Conservation (phyloP, 2,113 vertebrate genomes). For the Chaetodon auriga region DNA sequence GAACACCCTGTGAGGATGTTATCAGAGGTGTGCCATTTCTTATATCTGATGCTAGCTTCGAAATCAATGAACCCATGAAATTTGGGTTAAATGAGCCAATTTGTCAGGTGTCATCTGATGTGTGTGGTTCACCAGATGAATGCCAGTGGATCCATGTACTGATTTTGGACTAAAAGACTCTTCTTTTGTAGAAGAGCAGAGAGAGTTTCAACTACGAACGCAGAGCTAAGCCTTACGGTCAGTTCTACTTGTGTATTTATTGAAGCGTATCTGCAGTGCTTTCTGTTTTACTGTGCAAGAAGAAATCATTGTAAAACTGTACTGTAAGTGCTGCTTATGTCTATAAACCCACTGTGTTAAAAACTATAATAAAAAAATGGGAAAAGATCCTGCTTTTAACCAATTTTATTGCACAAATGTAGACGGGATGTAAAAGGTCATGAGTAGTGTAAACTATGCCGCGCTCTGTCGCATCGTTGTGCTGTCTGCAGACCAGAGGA, state of each 20-base stretch:
- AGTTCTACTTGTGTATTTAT: conserved; percentile 69
- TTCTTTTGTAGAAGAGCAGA: conserved; percentile 25
- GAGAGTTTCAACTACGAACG: conserved; percentile 15
- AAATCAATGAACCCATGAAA: conserved; percentile 19
- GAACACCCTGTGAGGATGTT: not conserved
- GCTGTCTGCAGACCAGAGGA: not conserved
- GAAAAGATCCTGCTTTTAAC: conserved; percentile 30
- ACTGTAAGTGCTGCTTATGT: conserved; percentile 25
- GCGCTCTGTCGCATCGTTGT: not conserved
- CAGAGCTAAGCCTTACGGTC: conserved; percentile 34
- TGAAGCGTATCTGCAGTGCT: conserved; percentile 30
- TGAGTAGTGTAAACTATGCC: conserved; percentile 1
- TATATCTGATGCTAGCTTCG: conserved; percentile 24
- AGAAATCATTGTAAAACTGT: conserved; percentile 40
- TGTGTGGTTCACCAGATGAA: conserved; percentile 15
- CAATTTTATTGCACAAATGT: conserved; percentile 60
- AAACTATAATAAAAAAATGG: conserved; percentile 37
- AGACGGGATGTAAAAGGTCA: conserved; percentile 18
- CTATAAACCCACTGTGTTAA: conserved; percentile 36
- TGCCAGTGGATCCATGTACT: not conserved
- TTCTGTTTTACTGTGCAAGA: conserved; percentile 31
- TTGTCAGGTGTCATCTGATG: not conserved
- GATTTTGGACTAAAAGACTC: conserved; percentile 56
- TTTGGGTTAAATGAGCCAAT: conserved; percentile 36
- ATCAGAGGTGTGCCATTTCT: conserved; percentile 11